Base-by-base conservation (phyloP, 2,888 invertebrate genomes). In the Argyra leucocephala region DNA sequence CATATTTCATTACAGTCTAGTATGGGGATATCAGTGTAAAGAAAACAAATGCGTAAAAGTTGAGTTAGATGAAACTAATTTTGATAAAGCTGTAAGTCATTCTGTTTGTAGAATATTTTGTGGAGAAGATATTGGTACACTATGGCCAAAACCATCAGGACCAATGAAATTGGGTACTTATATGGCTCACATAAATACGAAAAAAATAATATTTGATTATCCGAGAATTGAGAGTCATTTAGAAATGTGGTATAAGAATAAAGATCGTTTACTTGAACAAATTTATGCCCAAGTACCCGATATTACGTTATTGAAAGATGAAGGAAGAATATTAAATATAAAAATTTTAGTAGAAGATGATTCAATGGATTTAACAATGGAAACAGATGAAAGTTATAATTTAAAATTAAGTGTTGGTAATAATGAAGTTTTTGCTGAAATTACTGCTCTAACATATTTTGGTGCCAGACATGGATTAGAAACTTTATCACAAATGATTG, bases 391-490 rank as follows among this genome's bases (percentile, higher is more conserved):
- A 75, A 82, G 82, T 69, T 85, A 86, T 71, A 68, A 63, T 3
- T 63, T 79, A 3, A 64, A 69, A 23, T 72, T 78, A 24, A 69
- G 72, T 12, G 76, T 79, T 70, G 63, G 69, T 1, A 78, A 80
- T 65, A 79, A 80, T 6, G 74, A 77, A 66, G 74, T 83, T 6
- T 74, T 78, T 36, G 84, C 81, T 1, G 78, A 78, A 12, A 82
- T 88, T 23, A 75, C 74, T 0, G 84, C 86, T 0, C 71, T 75
- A 0, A 84, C 80, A 10, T 87, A 82, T 72, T 87, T 85, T 71
- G 88, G 88, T 3, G 84, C 83, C 0, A 81, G 87, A 1, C 82
- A 88, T 73, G 88, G 80, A 1, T 70, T 88, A 62, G 87, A 87
- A 76, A 87, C 87, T 0, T 65, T 80, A 4, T 72, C 72, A 7